Conservation (phyloP, 2,113 vertebrate species). For the Actenoides hombroni region DNA sequence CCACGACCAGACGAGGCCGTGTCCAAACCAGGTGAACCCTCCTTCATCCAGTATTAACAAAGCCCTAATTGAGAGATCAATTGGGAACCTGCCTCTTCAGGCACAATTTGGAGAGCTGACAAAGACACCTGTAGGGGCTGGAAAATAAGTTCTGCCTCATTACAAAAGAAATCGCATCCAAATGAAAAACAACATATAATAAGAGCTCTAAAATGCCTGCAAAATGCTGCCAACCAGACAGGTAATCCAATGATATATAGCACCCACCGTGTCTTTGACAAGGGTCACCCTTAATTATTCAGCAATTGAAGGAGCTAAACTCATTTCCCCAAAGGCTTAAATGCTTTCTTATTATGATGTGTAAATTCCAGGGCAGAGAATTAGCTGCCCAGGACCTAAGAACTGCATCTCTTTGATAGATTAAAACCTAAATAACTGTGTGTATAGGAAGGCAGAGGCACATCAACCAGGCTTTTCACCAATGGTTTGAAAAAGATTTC, state of each 20-base stretch:
- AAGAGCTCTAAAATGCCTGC: background rate
- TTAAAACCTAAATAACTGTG: background rate
- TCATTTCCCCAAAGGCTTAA: background rate
- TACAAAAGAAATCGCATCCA: conserved; percentile 56
- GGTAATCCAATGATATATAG: background rate
- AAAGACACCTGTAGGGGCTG: conserved; percentile 56
- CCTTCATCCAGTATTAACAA: background rate
- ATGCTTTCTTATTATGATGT: background rate
- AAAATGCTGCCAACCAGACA: background rate
- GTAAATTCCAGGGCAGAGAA: conserved; percentile 32
- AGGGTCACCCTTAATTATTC: conserved; percentile 15
- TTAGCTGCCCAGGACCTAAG: background rate
- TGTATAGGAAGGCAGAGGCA: background rate
- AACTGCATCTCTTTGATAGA: background rate
- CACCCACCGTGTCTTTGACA: background rate
- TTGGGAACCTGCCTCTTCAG: background rate
- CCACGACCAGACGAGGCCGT: background rate
- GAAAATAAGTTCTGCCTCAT: conserved; percentile 59
- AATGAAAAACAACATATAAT: conserved; percentile 33
- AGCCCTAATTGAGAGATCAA: conserved; percentile 35
- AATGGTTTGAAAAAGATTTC: background rate
- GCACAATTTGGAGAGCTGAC: conserved; percentile 8
- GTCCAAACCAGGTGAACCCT: background rate
- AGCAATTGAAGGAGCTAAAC: background rate
- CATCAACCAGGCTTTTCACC: background rate